A percentile compares a stretch with the other conserved stretches of the same genome.
Evolutionary conservation across 2,888 invertebrate species (phyloP).

Genomic region (Tetragonisca angustula): DNA sequence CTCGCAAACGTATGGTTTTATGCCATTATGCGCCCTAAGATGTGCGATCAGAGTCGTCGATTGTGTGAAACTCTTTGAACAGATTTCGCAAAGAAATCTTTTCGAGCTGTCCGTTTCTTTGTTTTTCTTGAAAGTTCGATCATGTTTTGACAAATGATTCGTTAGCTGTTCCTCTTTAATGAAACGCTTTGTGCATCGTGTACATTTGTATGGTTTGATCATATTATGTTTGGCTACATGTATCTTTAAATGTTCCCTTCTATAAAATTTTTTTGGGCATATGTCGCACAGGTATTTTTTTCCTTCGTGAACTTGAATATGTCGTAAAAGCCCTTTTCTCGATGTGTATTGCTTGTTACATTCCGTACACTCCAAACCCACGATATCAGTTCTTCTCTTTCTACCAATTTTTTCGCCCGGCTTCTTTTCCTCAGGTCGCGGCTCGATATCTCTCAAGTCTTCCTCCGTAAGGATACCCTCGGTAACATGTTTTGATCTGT

Average conservation of each 20-base stretch:
- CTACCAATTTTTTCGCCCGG: constrained; percentile 77
- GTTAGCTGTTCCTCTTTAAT: constrained; percentile 82
- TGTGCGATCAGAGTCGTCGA: constrained; percentile 82
- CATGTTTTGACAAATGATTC: constrained; percentile 81
- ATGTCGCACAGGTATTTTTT: constrained; percentile 83
- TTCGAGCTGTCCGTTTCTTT: constrained; percentile 81
- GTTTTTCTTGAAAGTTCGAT: constrained; percentile 79
- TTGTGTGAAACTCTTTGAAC: constrained; percentile 83
- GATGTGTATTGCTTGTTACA: constrained; percentile 83
- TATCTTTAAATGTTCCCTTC: constrained; percentile 81
- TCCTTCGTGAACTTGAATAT: constrained; percentile 82
- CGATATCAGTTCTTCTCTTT: constrained; percentile 81
- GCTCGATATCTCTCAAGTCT: constrained; percentile 80
- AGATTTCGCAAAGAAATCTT: constrained; percentile 82
- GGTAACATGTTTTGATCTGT: constrained; percentile 81
- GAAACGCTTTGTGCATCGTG: constrained; percentile 81
- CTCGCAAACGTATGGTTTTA: constrained; percentile 82
- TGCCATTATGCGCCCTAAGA: constrained; percentile 81
- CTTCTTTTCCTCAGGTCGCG: constrained; percentile 75
- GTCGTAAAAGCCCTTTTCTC: constrained; percentile 80
- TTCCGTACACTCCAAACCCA: constrained; percentile 82
- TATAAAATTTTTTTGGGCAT: constrained; percentile 82
- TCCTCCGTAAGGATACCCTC: constrained; percentile 82
- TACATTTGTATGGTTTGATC: constrained; percentile 82
- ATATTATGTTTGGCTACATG: constrained; percentile 83